These are phyloP conservation scores for Elysia chlorotica DNA, from an alignment of 1,140 invertebrate genomes.

Conservation along the genomic window DNA sequence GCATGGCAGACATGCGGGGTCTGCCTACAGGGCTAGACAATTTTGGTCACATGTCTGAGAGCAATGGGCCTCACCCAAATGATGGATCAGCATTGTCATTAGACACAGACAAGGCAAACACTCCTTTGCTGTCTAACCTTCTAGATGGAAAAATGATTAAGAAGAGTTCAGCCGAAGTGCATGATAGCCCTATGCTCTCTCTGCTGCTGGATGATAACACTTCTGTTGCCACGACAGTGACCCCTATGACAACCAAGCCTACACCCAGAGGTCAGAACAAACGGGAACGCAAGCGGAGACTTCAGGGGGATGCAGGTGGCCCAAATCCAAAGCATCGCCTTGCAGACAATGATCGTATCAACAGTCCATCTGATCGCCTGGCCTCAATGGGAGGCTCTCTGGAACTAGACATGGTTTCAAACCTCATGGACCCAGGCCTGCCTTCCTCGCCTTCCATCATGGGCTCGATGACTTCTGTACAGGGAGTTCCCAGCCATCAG, in stretches of 20 bases:
- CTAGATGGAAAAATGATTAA: constrained; percentile 7
- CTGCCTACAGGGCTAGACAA: neutral
- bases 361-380: constrained; percentile 31
- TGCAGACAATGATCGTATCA: constrained; percentile 38
- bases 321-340: constrained; percentile 61
- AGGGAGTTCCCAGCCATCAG: constrained; percentile 10
- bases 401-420: constrained; percentile 8
- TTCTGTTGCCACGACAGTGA: constrained; percentile 40
- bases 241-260: constrained; percentile 25
- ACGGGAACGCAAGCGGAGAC: constrained; percentile 36
- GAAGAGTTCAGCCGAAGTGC: constrained; percentile 22
- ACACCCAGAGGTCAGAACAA: constrained; percentile 39
- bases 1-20: neutral
- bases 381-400: constrained; percentile 22
- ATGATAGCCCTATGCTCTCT: constrained; percentile 60
- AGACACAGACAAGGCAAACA: constrained; percentile 6
- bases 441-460: neutral
- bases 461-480: constrained; percentile 13
- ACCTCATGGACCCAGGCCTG: constrained; percentile 12
- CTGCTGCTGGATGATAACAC: constrained; percentile 60
- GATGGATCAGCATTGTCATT: neutral
- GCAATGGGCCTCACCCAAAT: constrained; percentile 27
- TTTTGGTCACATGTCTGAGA: constrained; percentile 7
- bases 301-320: constrained; percentile 34
- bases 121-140: constrained; percentile 11